Base-by-base conservation (phyloP, 2,113 vertebrate species). In the Callipepla squamata region DNA sequence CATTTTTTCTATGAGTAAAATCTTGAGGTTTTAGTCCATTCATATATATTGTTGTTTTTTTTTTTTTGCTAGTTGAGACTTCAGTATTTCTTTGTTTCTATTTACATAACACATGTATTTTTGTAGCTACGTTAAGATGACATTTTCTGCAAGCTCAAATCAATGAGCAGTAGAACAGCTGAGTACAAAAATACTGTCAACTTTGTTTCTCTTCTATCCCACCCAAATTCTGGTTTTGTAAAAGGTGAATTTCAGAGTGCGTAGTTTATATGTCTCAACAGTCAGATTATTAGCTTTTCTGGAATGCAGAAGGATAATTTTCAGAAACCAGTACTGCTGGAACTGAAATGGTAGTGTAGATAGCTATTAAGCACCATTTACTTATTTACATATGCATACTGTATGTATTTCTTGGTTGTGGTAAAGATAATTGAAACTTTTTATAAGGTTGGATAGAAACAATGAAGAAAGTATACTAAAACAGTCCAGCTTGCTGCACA, bases 341-440 rank as follows among this genome's bases (percentile, higher is more conserved):
- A 66, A 48, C 34, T 36, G 40, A 89, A 95, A 44, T 68, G 5
- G 30, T 92, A 79, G 48, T 2, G 0, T 66, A 40, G 62, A 15
- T 66, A 65, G 32, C 65, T 90, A 70, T 67, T 50, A 87, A 78
- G 38, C 69, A 69, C 62, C 86, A 38, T 80, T 87, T 77, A 62
- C 50, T 48, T 74, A 36, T 36, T 36, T 36, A 36, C 55, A 9
- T 83, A 55, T 26, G 23, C 48, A 21, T 42, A 51, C 67, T 92
- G 86, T 53, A 87, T 89, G 89, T 58, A 66, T 92, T 89, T 90
- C n/a, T 87, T 93, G 63, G 2, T 70, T 25, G 36, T 85, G 81
- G 70, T 73, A 67, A 87, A 93, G 91, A 92, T 91, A 70, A 95
- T 93, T 96, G 81, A 70, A 93, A 89, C 58, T 73, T 72, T 78